Evolutionary conservation across 1,140 invertebrate genomes (phyloP).

Genomic region (Platorchestia sp.): DNA sequence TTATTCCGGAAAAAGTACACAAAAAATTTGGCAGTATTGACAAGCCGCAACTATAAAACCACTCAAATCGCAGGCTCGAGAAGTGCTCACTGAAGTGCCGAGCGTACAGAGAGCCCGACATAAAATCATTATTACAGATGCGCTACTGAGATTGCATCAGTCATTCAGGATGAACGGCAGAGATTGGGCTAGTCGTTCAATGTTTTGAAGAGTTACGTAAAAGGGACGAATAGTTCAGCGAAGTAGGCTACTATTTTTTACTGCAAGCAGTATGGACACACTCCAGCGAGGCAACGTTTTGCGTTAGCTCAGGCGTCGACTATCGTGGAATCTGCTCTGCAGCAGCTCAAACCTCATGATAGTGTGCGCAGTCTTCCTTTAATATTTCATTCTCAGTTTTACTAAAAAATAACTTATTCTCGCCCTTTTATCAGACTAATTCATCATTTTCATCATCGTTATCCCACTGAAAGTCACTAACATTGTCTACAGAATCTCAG

Average conservation of each 20-base stretch:
- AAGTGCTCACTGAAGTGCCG: not conserved
- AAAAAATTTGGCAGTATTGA: too few relatives aligned
- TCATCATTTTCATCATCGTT: not conserved
- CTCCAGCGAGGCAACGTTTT: too few relatives aligned
- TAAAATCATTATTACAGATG: not conserved
- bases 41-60: too few relatives aligned
- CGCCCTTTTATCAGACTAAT: too few relatives aligned
- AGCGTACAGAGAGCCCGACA: not conserved
- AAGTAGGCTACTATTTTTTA: not conserved
- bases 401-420: not conserved
- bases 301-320: too few relatives aligned
- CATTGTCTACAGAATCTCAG: not conserved
- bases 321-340: too few relatives aligned
- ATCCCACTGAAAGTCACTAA: too few relatives aligned
- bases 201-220: not conserved
- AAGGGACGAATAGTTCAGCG: not conserved
- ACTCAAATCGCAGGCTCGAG: too few relatives aligned
- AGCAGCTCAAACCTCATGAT: too few relatives aligned
- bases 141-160: not conserved
- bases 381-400: too few relatives aligned
- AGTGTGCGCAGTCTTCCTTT: too few relatives aligned
- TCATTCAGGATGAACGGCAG: not conserved
- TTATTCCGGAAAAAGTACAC: too few relatives aligned
- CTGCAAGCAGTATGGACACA: not conserved
- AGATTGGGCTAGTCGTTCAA: not conserved